Conservation (phyloP, 2,888 invertebrate genomes). For the Agrochola lota region DNA sequence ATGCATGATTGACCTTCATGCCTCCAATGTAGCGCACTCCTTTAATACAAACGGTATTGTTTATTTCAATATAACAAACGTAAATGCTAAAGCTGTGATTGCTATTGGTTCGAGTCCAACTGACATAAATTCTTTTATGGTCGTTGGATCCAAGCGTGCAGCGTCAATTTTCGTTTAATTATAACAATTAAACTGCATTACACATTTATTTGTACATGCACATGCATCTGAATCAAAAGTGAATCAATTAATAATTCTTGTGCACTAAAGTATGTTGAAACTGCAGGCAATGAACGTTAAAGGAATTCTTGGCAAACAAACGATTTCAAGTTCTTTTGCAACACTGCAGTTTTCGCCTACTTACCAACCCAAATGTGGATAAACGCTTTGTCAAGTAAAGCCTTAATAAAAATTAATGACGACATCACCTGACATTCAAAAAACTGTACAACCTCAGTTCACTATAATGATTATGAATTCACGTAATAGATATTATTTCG, state of each 20-base stretch:
- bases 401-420: constrained; percentile 41
- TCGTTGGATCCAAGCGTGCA: constrained; percentile 65
- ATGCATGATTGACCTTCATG: constrained; percentile 58
- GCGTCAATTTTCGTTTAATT: constrained; percentile 74
- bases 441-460: constrained; percentile 22
- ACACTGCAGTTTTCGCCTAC: constrained; percentile 64
- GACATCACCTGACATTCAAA: constrained; percentile 42
- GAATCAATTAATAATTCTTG: constrained; percentile 36
- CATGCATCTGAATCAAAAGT: constrained; percentile 15
- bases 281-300: constrained; percentile 46
- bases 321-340: constrained; percentile 61
- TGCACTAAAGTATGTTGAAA: constrained; percentile 52
- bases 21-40: constrained; percentile 43
- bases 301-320: constrained; percentile 58
- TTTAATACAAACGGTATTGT: constrained; percentile 60
- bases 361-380: constrained; percentile 59
- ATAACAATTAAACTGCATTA: constrained; percentile 62
- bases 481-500: constrained; percentile 58
- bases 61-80: constrained; percentile 59
- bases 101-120: constrained; percentile 78
- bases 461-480: constrained; percentile 47
- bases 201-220: constrained; percentile 15
- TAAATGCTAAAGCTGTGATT: constrained; percentile 62
- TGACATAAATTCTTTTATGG: constrained; percentile 75
- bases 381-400: constrained; percentile 39